Evolutionary conservation across 2,113 vertebrate species (phyloP).

Genomic region (Leucopsar rothschildi): DNA sequence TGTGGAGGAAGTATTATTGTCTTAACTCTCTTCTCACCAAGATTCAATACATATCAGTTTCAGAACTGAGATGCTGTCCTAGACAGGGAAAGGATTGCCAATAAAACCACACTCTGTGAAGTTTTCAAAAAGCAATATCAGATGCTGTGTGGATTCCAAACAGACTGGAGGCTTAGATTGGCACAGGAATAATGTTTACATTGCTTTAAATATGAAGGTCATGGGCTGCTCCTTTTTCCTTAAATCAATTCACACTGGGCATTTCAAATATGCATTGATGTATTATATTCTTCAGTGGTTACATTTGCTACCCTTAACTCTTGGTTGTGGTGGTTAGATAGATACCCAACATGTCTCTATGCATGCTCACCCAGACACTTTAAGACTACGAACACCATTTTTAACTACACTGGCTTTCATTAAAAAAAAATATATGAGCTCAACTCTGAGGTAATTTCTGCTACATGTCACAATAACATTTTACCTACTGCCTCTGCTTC

Average conservation of each 20-base stretch:
- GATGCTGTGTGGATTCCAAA: background rate
- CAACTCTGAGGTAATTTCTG: background rate
- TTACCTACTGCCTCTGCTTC: background rate
- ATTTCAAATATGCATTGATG: background rate
- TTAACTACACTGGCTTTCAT: background rate
- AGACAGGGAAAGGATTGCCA: background rate
- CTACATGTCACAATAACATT: background rate
- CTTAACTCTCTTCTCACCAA: background rate
- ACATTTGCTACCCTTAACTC: background rate
- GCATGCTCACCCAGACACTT: background rate
- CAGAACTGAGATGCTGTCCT: background rate
- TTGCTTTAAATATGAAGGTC: background rate
- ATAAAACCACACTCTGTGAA: background rate
- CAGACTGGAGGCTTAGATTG: background rate
- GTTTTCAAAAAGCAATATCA: background rate
- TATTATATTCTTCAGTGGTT: background rate
- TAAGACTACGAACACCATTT: background rate
- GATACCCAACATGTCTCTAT: fast-evolving
- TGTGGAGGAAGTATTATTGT: background rate
- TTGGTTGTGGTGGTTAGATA: background rate
- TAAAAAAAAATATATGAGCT: background rate
- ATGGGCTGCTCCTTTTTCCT: background rate
- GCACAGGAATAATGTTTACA: background rate
- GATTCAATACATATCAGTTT: background rate
- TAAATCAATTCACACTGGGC: background rate